A percentile compares a stretch with the other conserved stretches of the same genome.
Evolutionary conservation across 1,140 invertebrate species (phyloP).

Genomic region (Eriosoma lanigerum): DNA sequence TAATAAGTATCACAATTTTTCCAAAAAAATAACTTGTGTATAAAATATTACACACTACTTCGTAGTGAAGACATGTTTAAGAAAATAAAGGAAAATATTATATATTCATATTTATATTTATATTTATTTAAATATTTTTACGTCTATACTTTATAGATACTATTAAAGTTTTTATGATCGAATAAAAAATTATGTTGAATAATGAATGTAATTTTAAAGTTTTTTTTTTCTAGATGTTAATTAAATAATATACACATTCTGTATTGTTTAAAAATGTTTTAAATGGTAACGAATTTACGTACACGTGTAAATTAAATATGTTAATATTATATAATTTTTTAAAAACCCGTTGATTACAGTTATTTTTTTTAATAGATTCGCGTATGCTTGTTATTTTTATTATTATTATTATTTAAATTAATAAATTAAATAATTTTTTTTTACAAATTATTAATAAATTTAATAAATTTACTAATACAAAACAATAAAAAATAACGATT

Average conservation of each 20-base stretch:
- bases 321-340: background rate
- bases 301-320: background rate
- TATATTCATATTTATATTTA: background rate
- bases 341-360: no score
- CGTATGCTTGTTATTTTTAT: no score
- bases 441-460: no score
- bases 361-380: no score
- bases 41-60: background rate
- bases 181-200: background rate
- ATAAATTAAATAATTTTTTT: no score
- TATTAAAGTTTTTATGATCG: background rate
- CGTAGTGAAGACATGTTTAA: background rate
- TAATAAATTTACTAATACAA: no score
- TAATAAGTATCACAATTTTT: background rate
- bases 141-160: background rate
- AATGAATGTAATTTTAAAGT: background rate
- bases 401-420: no score
- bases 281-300: background rate
- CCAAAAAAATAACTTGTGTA: background rate
- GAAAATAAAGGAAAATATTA: background rate
- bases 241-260: background rate
- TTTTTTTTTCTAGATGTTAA: background rate
- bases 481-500: no score
- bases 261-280: background rate
- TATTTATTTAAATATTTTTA: background rate